Base-by-base conservation (phyloP, 2,113 vertebrate genomes). In the Bambusicola thoracicus region DNA sequence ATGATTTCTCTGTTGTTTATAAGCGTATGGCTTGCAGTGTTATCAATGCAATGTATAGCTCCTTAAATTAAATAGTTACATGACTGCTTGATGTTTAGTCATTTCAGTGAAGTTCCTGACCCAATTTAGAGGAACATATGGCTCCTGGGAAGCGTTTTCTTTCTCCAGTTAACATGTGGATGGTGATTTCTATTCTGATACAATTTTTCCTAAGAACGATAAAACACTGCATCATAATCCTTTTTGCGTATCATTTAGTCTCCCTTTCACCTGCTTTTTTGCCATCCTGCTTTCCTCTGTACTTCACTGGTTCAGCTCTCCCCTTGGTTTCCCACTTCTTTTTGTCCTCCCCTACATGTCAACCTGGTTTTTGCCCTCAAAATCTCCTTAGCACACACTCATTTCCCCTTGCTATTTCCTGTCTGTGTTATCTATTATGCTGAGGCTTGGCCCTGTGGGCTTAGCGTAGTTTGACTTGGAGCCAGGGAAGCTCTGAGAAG, bases 341-440 rank as follows among this genome's bases (percentile, higher is more conserved):
- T 21, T 76, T 73, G 8, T 75, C 17, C 11, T 82, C 3, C 14
- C 8, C 8, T 46, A 1, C 61, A 6, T 65, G 29, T 58, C 56
- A 73, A 67, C 41, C 36, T 69, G 36, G 0, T 21, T 65, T 80
- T 89, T 89, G 77, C 83, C 80, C 80, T 79, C 40, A 55, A 32
- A 11, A 34, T 78, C 81, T 92, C 70, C 21, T 27, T 79, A 74
- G 65, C 27, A n/a, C 66, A 3, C 22, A 8, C 30, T 87, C 11
- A 30, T 85, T 96, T 96, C 70, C 66, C 77, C 6, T 81, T 81
- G 77, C 69, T 41, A 7, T 95, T 94, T 96, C 83, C 89, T 92
- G 86, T 63, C 77, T 72, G 69, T 74, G 80, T 75, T 87, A 2
- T 44, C 34, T 56, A 12, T 87, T 87, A 49, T 80, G 66, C n/a